Base-by-base conservation (phyloP, 1,140 invertebrate genomes). In the Lerema accius region DNA sequence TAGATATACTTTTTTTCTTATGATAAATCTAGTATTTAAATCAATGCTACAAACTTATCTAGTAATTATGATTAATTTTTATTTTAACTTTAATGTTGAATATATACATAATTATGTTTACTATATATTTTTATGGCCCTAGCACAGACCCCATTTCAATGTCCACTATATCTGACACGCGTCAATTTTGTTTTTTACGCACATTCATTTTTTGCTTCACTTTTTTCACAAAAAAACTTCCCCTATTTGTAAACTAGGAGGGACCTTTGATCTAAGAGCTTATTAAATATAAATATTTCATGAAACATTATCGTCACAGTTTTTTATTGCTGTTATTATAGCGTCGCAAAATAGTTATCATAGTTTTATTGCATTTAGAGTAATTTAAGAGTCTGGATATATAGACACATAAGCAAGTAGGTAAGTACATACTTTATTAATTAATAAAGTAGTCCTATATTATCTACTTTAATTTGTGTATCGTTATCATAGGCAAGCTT, bases 281-380 rank as follows among this genome's bases (percentile, higher is more conserved):
- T 90, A 90, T 90, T 90, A 90, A 90, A 88, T 80, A 74, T 88
- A 88, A 90, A 90, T 90, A 90, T 88, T 90, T 90, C 82, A 88
- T 81, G 74, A 78, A 82, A 80, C 63, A 78, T 79, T 78, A 83
- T 81, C 70, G 49, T 39, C 19, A 63, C 43, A 15, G 11, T 71
- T 75, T 69, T 80, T 74, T 71, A 65, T 71, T 56, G 26, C 13
- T 23, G 53, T 55, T 42, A 53, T 63, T 63, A 45, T 53, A 32
- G 56, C 26, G 53, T 32, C 49, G n/a, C 23, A 39, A 58, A 61
- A 58, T 48, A 51, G 39, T 45, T 62, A 62, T 63, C 56, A 64
- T 55, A 49, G 49, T 16, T 50, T 59, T 43, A 28, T 58, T 63
- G 37, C 56, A 15, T 49, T 63, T 19, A 60, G n/a, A 16, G 37